Evolutionary conservation across 2,113 vertebrate species (phyloP).

Genomic region (Scopus umbretta): DNA sequence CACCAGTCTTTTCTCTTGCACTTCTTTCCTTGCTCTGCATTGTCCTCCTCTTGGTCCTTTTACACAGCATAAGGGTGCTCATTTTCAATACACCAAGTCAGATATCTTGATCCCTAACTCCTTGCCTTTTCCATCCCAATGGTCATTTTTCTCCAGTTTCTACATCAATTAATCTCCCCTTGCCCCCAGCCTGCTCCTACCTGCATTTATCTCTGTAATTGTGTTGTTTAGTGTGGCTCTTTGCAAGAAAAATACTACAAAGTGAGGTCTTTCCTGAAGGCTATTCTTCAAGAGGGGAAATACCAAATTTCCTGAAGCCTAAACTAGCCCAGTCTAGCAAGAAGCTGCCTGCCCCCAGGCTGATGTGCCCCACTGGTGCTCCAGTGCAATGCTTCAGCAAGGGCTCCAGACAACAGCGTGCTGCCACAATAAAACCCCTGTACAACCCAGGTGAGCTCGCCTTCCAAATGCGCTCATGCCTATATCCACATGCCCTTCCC

Average conservation of each 20-base stretch:
- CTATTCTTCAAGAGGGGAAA: not conserved
- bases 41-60: not conserved
- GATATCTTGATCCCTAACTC: not conserved
- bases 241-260: not conserved
- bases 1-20: not conserved
- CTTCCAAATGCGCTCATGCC: not conserved
- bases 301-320: not conserved
- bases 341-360: not conserved
- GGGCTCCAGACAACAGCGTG: accelerated
- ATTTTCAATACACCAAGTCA: not conserved
- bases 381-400: not conserved
- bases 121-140: not conserved
- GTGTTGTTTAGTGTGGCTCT: not conserved
- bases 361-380: not conserved
- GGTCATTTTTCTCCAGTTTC: not conserved
- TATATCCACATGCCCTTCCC: not conserved
- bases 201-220: not conserved
- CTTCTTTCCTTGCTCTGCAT: not conserved
- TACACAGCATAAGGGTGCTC: not conserved
- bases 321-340: not conserved
- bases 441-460: not conserved
- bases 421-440: too few relatives aligned
- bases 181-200: not conserved
- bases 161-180: not conserved
- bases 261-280: not conserved